Base-by-base conservation (phyloP, 2,797 vertebrate genomes). In the Epinephelus awoara region DNA sequence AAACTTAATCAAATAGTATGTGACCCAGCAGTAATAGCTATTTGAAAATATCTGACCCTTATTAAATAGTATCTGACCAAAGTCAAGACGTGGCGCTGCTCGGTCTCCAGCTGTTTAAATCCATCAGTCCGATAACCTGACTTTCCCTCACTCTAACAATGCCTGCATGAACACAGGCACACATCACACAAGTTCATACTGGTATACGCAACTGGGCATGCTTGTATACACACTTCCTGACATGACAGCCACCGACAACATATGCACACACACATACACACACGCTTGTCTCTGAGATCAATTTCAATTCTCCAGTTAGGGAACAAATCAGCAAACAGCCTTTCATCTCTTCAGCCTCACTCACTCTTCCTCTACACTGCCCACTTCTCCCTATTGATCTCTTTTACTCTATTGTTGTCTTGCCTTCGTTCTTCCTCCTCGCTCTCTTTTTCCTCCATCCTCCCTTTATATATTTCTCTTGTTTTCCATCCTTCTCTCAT, bases 221-320 rank as follows among this genome's bases (percentile, higher is more conserved):
- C 49, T 77, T 67, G 21, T 29, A 59, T 66, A 79, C 63, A 76
- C 75, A 74, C 51, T 52, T 78, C 73, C 69, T 77, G 34, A 66
- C 75, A 74, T 56, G 68, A 82, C 75, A 86, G 54, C 61, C 76
- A 72, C 56, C 9, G 7, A 52, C 44, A 78, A 69, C 68, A 64
- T 62, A 56, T 67, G 71, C 67, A 54, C 51, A 62, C 63, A 59
- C 40, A 71, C 65, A 67, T 59, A 75, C 18, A 71, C 68, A 81
- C 80, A 80, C 80, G 77, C 57, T 40, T 65, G 77, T 79, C 57
- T 86, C 68, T 19, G 6, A 63, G 82, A 93, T 94, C 93, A 93
- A 94, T 94, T 94, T 91, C 89, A 94, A 94, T 94, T 93, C 90
- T 88, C 79, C 79, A 78, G 87, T 93, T 86, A 85, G 84, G 72